phyloP scores from a whole-genome alignment of 2,888 invertebrate species.

The Barypeithes pellucidus region DNA sequence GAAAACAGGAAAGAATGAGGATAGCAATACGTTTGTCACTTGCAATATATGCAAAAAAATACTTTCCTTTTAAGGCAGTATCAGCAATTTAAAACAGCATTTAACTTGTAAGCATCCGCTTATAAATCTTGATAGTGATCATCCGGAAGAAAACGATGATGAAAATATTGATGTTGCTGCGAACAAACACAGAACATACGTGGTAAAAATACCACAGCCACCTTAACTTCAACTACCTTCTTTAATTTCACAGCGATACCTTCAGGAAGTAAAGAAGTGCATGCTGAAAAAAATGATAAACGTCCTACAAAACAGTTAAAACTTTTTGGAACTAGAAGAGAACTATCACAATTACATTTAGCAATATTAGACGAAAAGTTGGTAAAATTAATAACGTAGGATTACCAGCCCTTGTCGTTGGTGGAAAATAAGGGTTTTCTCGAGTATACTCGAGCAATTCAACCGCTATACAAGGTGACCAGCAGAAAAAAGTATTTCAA shows the following conservation, averaged over 20 bases:
- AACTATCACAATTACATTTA: neutral
- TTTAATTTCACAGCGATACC: slow-evolving; percentile 1
- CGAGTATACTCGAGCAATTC: slow-evolving; percentile 53
- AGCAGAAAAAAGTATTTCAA: slow-evolving; percentile 38
- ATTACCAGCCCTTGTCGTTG: slow-evolving; percentile 58
- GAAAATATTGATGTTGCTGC: slow-evolving; percentile 9
- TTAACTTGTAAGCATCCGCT: slow-evolving; percentile 6
- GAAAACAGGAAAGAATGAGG: neutral
- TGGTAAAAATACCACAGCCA: neutral
- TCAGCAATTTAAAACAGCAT: slow-evolving; percentile 19
- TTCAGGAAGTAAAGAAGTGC: neutral
- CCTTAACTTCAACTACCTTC: neutral
- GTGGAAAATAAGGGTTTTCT: slow-evolving; percentile 59
- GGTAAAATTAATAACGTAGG: slow-evolving; percentile 38
- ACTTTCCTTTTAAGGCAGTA: slow-evolving; percentile 11
- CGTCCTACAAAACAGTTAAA: neutral
- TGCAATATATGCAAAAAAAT: slow-evolving; percentile 26
- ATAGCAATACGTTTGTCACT: slow-evolving; percentile 12
- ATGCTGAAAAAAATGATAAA: neutral
- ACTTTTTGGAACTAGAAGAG: neutral
- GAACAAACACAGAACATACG: neutral
- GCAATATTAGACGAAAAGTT: neutral
- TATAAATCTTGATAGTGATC: neutral
- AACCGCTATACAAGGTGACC: slow-evolving; percentile 53
- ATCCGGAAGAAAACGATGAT: slow-evolving; percentile 10